Evolutionary conservation across 2,113 vertebrate genomes (phyloP).

Genomic region (Apteryx mantelli): DNA sequence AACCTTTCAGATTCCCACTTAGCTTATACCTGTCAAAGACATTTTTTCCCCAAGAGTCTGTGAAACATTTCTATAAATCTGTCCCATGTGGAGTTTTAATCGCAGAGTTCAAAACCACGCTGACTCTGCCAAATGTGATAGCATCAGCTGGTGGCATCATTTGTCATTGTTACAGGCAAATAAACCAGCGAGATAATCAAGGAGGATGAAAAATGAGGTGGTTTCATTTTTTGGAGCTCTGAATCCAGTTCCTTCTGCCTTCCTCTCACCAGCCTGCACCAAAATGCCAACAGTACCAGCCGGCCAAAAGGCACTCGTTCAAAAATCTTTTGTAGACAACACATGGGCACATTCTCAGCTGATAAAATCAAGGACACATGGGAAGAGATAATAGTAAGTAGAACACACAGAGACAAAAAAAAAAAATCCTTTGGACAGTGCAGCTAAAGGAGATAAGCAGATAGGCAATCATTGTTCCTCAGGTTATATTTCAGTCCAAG

Average conservation of each 20-base stretch:
- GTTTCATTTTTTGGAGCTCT: not conserved
- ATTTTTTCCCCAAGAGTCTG: not conserved
- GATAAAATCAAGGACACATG: constrained; percentile 27
- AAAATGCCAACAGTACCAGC: constrained; percentile 51
- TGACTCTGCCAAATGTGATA: constrained; percentile 60
- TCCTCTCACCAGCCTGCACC: not conserved
- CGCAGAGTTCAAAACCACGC: not conserved
- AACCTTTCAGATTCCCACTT: not conserved
- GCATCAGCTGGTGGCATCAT: constrained; percentile 58
- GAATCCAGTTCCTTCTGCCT: not conserved
- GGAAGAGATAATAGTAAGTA: not conserved
- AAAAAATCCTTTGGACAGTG: not conserved
- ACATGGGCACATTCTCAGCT: not conserved
- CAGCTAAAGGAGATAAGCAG: not conserved
- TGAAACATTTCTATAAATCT: constrained; percentile 45
- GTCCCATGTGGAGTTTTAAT: constrained; percentile 33
- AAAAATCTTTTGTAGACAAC: constrained; percentile 5
- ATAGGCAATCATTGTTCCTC: not conserved
- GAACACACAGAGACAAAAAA: not conserved
- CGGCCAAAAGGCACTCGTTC: constrained; percentile 40
- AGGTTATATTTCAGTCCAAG: not conserved
- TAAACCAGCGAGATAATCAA: constrained; percentile 55
- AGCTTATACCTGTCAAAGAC: constrained; percentile 9
- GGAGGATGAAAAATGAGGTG: constrained; percentile 58
- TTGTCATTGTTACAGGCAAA: constrained; percentile 67